These are phyloP conservation scores for Octopus bimaculoides DNA, from an alignment of 1,140 invertebrate species.

Conservation along the genomic window DNA sequence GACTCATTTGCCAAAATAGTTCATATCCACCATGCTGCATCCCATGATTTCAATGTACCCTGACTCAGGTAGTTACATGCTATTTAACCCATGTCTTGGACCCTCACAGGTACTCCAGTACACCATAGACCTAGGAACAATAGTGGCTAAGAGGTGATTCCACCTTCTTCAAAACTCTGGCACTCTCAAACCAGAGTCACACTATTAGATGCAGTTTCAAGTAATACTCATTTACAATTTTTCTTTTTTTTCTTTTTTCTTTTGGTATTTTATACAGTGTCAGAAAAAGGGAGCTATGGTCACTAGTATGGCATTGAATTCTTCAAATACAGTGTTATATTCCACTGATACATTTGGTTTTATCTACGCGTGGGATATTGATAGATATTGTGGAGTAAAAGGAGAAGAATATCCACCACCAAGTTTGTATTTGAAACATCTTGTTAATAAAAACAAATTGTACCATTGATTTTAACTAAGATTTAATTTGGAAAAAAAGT, in stretches of 20 bases:
- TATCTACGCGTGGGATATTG: conserved; percentile 53
- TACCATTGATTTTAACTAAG: no score
- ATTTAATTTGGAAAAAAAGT: no score
- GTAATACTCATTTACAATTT: not conserved
- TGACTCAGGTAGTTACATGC: no score
- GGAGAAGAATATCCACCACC: conserved; percentile 41
- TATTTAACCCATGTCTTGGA: no score
- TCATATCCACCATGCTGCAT: no score
- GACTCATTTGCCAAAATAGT: no score
- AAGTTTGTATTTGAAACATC: conserved; percentile 26
- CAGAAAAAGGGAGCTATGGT: conserved; percentile 43
- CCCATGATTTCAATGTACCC: no score
- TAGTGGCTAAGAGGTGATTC: not conserved
- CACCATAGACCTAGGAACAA: not conserved
- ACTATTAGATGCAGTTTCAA: not conserved
- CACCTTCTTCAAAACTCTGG: not conserved
- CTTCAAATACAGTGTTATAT: conserved; percentile 42
- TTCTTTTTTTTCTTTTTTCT: not conserved
- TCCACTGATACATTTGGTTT: conserved; percentile 54
- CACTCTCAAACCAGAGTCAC: not conserved
- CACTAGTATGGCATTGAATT: conserved; percentile 41
- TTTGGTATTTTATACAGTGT: conserved; percentile 35
- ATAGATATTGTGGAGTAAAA: conserved; percentile 44
- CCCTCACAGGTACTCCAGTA: not conserved
- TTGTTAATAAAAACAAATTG: no score